Evolutionary conservation across 2,888 invertebrate species (phyloP), one percentile per base, ranked within the genome.

Genomic region (Xestobium rufovillosum): DNA sequence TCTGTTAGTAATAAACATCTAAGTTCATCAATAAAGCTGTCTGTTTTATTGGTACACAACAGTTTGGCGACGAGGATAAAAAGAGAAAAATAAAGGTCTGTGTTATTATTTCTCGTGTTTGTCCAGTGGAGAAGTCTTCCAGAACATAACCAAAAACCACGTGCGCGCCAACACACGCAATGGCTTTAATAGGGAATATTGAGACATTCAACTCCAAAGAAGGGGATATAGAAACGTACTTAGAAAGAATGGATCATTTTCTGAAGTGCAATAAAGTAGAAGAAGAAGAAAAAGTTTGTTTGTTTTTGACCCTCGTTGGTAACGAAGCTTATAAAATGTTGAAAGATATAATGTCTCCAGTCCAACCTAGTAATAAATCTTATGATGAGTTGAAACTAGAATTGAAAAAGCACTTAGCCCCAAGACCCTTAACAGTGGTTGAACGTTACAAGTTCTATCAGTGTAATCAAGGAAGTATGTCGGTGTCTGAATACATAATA

Each of bases 271-370:
- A 39, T 35, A 4, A n/a, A 10, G 16, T 39, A 2, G 11, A 14
- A 14, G 39, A 39, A 2, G 26, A 14, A 3, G 15, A 11, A 13
- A 39, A 36, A 17, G 35, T 38, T 11, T 23, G 35, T 4, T n/a
- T 36, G 23, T 37, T 35, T 17, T 14, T 39, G n/a, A 39, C 39
- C 14, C 23, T 39, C n/a, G 15, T 28, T 8, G 39, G 39, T 8
- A 8, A 29, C n/a, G 19, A 19, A 3, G 23, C 33, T 3, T 37
- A 37, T 15, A 11, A 36, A 12, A 39, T 32, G 1, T 12, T 39
- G 16, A 39, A 30, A 26, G 23, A 17, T 12, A 9, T 39, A 10
- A 25, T 12, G 2, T 14, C 33, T 2, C 33, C 34, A 16, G 25
- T 12, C 10, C 15, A 34, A 4, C 14, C 26, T 14, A 19, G 11